Evolutionary conservation across 2,888 invertebrate genomes (phyloP), one percentile per base, ranked within the genome.

Genomic region (Cerastoderma edule): DNA sequence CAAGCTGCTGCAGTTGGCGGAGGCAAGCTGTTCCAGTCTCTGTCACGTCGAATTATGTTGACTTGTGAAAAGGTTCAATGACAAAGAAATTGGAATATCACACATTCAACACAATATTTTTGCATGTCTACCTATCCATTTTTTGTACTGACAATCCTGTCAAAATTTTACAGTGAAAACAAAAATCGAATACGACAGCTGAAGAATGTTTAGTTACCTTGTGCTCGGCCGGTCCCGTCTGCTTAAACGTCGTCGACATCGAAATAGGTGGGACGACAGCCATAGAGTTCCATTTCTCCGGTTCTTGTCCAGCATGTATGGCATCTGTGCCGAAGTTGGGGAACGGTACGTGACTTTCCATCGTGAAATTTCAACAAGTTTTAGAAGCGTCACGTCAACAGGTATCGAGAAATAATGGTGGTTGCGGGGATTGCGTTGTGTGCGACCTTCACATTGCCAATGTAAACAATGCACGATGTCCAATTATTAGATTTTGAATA

Each of bases 211-310:
- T 16, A 16, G 10, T 94, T 94, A 97, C 97, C 87, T 95, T 95
- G 88, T 96, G 96, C 90, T 97, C 94, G 16, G 95, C 97, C 0
- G 99, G 99, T 22, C 94, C 96, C 80, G 95, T 95, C 92, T 99
- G 99, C 89, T 96, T 96, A 92, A 96, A 99, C 24, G 99, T 99
- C 0, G 99, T 97, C 0, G 98, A 95, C 88, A 96, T 94, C 0
- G 97, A 96, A 88, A 99, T 96, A 0, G 98, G 98, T 10, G 98
- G 96, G 28, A 99, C 96, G 3, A 99, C 96, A 65, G 97, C 95
- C 89, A 95, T 94, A 67, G 96, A 96, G 28, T 94, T 95, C 97
- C 98, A 98, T 93, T 98, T 96, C 77, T 96, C 96, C 1, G 99
- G 97, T 80, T 97, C 96, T 93, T 98, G 98, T 1, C 97, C 98